Base-by-base conservation (phyloP, 1,140 invertebrate species). In the Tyrophagus putrescentiae region DNA sequence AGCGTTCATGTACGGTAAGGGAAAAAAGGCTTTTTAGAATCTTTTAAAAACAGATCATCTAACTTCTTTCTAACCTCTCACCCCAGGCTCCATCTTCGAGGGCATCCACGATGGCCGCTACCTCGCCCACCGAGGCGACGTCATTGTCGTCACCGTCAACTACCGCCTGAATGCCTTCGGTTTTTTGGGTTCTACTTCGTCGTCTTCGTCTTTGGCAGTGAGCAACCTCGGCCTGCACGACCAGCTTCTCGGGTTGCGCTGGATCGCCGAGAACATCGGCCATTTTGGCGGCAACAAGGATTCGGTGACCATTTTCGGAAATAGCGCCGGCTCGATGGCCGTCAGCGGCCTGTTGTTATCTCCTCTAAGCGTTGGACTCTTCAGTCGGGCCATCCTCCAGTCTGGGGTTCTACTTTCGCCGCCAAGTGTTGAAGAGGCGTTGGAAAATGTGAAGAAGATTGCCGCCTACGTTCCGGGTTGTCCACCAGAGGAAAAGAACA, bases 261-360 rank as follows among this genome's bases (percentile, higher is more conserved):
- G 36, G 36, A 21, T 39, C 21, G 13, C 13, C 36, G 13, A 39
- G 21, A 39, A 39, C 21, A 39, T 39, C 21, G 36, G 21, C 13
- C 36, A 39, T 39, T 39, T 39, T 21, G 36, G 36, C 21, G 36
- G 36, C 21, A 39, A 77, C 65, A 65, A 71, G 0, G 61, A 72
- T 27, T 70, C 69, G 39, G 73, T 80, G 3, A 80, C 78, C 11
- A 65, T 80, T 16, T 77, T 79, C 60, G 78, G 78, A 13, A 76
- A 80, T 65, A 75, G 73, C 65, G 77, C 77, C 7, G 78, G 78
- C 1, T 72, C 76, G 0, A 76, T 73, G 27, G 72, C 72, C 34
- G 75, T 78, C 23, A 78, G 64, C 67, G 76, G 82, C 71, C 79
- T 70, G 69, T 72, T 75, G 69, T 70, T 81, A 48, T 80, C 71